These are phyloP conservation scores for Trematomus bernacchii DNA, from an alignment of 2,797 vertebrate species.

Conservation along the genomic window DNA sequence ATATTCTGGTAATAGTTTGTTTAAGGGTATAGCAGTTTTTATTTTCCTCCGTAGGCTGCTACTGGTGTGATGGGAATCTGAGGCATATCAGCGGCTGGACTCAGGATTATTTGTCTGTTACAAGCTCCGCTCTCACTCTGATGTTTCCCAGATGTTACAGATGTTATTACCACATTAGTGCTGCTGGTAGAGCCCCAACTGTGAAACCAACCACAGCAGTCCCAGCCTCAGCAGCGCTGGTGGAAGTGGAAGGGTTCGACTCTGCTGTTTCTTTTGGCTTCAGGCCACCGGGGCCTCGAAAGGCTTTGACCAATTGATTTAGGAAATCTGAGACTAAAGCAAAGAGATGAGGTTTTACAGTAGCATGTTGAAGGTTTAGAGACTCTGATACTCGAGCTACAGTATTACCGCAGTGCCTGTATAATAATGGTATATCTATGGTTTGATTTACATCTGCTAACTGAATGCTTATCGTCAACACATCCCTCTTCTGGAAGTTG, in stretches of 20 bases:
- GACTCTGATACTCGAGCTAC: slow-evolving; percentile 16
- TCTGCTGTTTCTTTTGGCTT: slow-evolving; percentile 63
- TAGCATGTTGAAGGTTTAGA: slow-evolving; percentile 40
- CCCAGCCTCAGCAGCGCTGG: slow-evolving; percentile 31
- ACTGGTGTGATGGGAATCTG: slow-evolving; percentile 35
- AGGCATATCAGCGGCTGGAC: slow-evolving; percentile 31
- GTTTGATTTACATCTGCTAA: not conserved
- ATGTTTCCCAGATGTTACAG: slow-evolving; percentile 76
- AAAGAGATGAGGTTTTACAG: slow-evolving; percentile 55
- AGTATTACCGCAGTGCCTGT: not conserved
- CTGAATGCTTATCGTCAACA: not conserved
- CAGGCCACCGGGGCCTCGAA: slow-evolving; percentile 44
- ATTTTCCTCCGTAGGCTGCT: slow-evolving; percentile 45
- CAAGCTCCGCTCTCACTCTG: slow-evolving; percentile 38
- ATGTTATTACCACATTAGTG: slow-evolving; percentile 71
- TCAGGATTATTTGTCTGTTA: slow-evolving; percentile 68
- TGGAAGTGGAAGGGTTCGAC: slow-evolving; percentile 51
- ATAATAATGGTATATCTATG: not conserved
- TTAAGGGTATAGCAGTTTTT: slow-evolving; percentile 25
- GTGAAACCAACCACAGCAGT: slow-evolving; percentile 66
- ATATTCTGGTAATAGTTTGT: slow-evolving; percentile 26
- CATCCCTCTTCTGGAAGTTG: not conserved
- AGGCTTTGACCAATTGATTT: slow-evolving; percentile 64
- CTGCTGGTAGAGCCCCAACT: slow-evolving; percentile 65
- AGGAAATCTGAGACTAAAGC: slow-evolving; percentile 53